A percentile compares a stretch with the other conserved stretches of the same genome.
Evolutionary conservation across 2,888 invertebrate species (phyloP).

Genomic region (Hyposoter dolosus): DNA sequence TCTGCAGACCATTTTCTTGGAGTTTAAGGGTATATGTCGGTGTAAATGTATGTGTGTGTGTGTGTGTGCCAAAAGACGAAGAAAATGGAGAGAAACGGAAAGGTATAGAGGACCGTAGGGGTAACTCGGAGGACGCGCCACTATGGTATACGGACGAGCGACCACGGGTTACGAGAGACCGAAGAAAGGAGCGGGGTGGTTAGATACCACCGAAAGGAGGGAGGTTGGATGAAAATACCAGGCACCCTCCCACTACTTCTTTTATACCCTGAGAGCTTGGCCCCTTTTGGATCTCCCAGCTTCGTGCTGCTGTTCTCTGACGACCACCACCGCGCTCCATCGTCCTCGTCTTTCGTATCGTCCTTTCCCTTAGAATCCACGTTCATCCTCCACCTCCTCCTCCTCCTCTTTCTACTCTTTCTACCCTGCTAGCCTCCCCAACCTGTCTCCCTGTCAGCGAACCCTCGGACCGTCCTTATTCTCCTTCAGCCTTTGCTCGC

Average conservation of each 20-base stretch:
- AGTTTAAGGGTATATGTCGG: slow-evolving; percentile 42
- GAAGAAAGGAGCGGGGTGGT: slow-evolving; percentile 56
- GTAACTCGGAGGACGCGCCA: slow-evolving; percentile 51
- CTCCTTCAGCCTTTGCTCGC: slow-evolving; percentile 78
- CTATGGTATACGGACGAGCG: slow-evolving; percentile 62
- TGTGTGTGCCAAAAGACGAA: slow-evolving; percentile 46
- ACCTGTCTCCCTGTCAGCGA: slow-evolving; percentile 71
- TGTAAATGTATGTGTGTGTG: slow-evolving; percentile 12
- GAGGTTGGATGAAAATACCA: slow-evolving; percentile 78
- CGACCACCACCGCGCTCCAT: slow-evolving; percentile 62
- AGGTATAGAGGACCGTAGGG: slow-evolving; percentile 53
- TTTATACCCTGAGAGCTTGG: slow-evolving; percentile 81
- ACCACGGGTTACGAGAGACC: slow-evolving; percentile 61
- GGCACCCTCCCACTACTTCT: slow-evolving; percentile 75
- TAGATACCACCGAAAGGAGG: slow-evolving; percentile 61
- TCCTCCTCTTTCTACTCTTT: slow-evolving; percentile 32
- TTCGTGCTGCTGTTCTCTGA: slow-evolving; percentile 58
- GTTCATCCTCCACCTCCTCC: slow-evolving; percentile 51
- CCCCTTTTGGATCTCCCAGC: slow-evolving; percentile 78
- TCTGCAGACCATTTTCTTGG: slow-evolving; percentile 49
- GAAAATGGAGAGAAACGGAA: slow-evolving; percentile 47
- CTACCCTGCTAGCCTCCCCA: slow-evolving; percentile 53
- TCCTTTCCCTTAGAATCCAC: slow-evolving; percentile 50
- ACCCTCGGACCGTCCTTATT: slow-evolving; percentile 79
- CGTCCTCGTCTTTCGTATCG: slow-evolving; percentile 61